phyloP scores from a whole-genome alignment of 1,140 invertebrate species.

The Drosophila prosaltans region DNA sequence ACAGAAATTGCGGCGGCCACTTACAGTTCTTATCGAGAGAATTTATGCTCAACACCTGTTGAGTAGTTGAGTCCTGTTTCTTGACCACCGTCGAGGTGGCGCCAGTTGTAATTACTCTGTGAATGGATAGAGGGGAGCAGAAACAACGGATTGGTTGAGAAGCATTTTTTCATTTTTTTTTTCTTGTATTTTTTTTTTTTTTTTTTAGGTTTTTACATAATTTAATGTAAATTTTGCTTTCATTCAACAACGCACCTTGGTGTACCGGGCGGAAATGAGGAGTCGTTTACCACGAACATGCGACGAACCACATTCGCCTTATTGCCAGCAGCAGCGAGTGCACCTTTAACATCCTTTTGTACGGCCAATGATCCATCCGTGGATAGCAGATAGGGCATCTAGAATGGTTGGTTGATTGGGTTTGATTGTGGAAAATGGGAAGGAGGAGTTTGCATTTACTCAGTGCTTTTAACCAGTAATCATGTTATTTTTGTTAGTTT shows the following conservation, averaged over 20 bases:
- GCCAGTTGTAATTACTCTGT: constrained; percentile 79
- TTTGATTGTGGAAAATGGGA: constrained; percentile 6
- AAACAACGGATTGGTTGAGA: constrained; percentile 5
- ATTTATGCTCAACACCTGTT: constrained; percentile 81
- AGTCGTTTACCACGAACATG: constrained; percentile 83
- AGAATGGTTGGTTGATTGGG: constrained; percentile 32
- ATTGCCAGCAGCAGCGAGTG: constrained; percentile 69
- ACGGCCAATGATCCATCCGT: constrained; percentile 82
- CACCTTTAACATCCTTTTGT: constrained; percentile 82
- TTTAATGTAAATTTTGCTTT: too few relatives aligned
- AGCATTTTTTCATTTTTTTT: neutral
- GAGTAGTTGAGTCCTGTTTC: constrained; percentile 72
- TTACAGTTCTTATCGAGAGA: constrained; percentile 83
- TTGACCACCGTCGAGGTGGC: constrained; percentile 74
- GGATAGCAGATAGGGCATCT: constrained; percentile 83
- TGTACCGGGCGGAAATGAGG: constrained; percentile 74
- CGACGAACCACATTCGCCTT: constrained; percentile 82
- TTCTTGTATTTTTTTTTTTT: neutral
- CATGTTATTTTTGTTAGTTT: constrained; percentile 14
- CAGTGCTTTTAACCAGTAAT: neutral
- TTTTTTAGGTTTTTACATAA: too few relatives aligned
- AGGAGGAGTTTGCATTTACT: neutral
- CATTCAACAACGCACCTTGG: constrained; percentile 68
- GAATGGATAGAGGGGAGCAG: constrained; percentile 26
- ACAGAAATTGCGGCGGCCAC: constrained; percentile 33